Evolutionary conservation across 1,140 invertebrate species (phyloP).

Genomic region (Anagrus nilaparvatae): DNA sequence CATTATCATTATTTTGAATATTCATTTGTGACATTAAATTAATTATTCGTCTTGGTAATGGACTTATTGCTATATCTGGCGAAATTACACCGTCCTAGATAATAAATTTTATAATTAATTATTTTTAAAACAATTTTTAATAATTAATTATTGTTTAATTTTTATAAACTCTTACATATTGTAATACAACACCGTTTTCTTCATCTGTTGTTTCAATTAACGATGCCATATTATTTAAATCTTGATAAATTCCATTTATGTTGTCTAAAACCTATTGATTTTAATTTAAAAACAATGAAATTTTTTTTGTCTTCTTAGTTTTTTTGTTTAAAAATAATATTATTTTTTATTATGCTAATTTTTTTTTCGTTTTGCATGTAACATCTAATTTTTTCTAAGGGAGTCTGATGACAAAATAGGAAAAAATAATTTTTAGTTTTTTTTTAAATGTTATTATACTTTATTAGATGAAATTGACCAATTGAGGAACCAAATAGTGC

Average conservation of each 20-base stretch:
- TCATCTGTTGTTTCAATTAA: conserved; percentile 4
- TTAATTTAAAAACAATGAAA: no score
- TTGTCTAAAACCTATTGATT: conserved; percentile 8
- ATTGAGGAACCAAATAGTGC: no score
- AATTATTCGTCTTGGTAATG: conserved; percentile 7
- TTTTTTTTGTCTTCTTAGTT: no score
- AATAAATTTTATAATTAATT: neutral
- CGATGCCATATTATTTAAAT: conserved; percentile 8
- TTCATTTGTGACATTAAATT: conserved; percentile 6
- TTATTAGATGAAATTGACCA: no score
- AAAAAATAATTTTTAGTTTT: no score
- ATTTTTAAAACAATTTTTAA: neutral
- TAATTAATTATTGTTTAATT: neutral
- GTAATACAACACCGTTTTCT: neutral
- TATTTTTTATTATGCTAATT: no score
- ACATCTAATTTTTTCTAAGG: no score
- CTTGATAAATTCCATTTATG: conserved; percentile 12
- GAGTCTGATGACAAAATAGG: no score
- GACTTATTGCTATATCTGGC: conserved; percentile 11
- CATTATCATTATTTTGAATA: neutral
- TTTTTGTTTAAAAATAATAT: no score
- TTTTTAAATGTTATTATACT: no score
- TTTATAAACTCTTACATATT: neutral
- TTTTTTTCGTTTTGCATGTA: no score
- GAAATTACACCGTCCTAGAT: conserved; percentile 11